Conservation (phyloP, 2,888 invertebrate species). For the Pemphredon lugubris region DNA sequence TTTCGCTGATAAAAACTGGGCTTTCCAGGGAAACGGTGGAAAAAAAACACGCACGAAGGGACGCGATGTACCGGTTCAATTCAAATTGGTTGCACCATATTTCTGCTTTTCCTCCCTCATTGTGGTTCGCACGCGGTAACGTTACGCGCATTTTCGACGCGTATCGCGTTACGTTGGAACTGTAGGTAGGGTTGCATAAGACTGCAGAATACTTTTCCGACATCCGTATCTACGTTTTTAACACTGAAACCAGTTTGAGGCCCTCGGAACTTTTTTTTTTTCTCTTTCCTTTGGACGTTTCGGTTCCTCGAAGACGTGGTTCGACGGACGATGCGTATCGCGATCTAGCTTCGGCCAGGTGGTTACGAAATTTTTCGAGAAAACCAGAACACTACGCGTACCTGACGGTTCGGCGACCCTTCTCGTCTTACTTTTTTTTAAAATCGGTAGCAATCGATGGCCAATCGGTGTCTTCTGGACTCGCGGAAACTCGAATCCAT, state of each 20-base stretch:
- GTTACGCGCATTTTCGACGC: constrained; percentile 63
- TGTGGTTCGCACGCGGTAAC: constrained; percentile 72
- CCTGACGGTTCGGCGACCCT: constrained; percentile 66
- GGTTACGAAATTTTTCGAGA: constrained; percentile 36
- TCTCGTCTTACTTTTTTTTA: constrained; percentile 77
- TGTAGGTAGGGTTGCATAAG: constrained; percentile 66
- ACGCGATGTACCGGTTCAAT: constrained; percentile 68
- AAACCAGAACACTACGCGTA: constrained; percentile 30
- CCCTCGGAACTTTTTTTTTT: background rate
- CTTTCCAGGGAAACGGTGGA: constrained; percentile 56
- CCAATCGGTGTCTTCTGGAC: constrained; percentile 59
- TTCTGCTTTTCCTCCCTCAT: constrained; percentile 65
- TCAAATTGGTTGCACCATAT: constrained; percentile 70
- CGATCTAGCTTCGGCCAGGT: constrained; percentile 36
- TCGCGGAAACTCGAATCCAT: constrained; percentile 76
- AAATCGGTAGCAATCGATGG: constrained; percentile 58
- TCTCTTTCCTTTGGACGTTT: background rate
- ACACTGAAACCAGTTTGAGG: constrained; percentile 9
- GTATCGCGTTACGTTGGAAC: constrained; percentile 72
- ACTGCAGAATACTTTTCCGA: constrained; percentile 42
- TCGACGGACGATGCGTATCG: constrained; percentile 17
- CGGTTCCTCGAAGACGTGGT: background rate
- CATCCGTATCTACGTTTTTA: constrained; percentile 14
- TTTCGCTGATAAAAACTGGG: constrained; percentile 59
- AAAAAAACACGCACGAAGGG: constrained; percentile 61